phyloP scores from a whole-genome alignment of 2,797 vertebrate genomes.

The Chelonia mydas region DNA sequence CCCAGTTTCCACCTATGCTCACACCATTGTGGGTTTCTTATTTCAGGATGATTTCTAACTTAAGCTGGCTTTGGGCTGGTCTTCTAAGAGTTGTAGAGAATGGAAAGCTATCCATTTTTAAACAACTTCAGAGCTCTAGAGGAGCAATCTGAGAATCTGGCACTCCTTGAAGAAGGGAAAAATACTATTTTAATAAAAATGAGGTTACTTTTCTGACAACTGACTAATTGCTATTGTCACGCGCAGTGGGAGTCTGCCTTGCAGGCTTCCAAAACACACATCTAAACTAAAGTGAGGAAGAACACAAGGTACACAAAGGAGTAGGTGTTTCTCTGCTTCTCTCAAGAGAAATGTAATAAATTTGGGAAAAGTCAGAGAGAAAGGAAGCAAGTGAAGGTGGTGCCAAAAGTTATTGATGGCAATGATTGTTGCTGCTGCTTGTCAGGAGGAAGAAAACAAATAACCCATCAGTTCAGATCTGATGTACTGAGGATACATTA shows the following conservation, averaged over 20 bases:
- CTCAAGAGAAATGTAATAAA: neutral
- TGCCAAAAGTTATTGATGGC: neutral
- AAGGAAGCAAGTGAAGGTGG: neutral
- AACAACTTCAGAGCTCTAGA: neutral
- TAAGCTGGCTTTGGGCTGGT: neutral
- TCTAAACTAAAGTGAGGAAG: neutral
- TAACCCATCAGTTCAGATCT: neutral
- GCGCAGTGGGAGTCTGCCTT: neutral
- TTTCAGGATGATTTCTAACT: neutral
- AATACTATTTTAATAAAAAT: neutral
- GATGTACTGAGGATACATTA: neutral
- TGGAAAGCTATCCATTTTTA: neutral
- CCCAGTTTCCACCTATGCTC: no score
- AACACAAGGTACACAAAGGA: neutral
- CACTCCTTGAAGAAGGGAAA: neutral
- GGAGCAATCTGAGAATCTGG: neutral
- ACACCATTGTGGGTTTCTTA: neutral
- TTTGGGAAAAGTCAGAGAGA: neutral
- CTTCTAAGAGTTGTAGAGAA: neutral
- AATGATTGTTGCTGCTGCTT: neutral
- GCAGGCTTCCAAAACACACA: neutral
- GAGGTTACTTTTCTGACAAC: neutral
- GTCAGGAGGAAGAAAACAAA: neutral
- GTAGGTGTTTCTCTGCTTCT: neutral
- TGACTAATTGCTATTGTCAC: neutral